Conservation (phyloP, 2,113 vertebrate genomes). For the Boleophthalmus pectinirostris region DNA sequence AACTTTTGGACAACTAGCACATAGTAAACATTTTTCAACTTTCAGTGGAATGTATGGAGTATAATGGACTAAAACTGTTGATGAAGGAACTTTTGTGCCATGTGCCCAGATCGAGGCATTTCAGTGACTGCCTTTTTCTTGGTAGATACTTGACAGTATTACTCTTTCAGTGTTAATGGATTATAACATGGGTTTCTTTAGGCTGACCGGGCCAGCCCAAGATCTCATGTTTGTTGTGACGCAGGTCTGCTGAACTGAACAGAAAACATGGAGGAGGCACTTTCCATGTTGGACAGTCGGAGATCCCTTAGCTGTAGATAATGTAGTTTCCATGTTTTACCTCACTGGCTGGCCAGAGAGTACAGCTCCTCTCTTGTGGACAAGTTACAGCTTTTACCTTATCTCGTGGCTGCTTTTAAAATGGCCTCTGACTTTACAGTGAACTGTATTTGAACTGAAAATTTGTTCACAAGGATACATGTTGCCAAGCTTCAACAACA, state of each 20-base stretch:
- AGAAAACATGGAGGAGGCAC: constrained; percentile 48
- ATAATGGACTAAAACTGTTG: not conserved
- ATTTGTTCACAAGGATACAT: constrained; percentile 40
- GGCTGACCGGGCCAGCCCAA: constrained; percentile 38
- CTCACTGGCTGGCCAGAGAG: constrained; percentile 84
- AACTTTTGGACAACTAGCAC: not conserved
- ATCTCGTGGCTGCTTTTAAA: constrained; percentile 59
- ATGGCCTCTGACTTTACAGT: constrained; percentile 48
- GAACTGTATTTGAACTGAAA: constrained; percentile 27
- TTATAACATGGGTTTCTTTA: constrained; percentile 29
- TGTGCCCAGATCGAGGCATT: not conserved
- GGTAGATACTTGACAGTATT: constrained; percentile 36
- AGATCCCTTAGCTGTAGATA: constrained; percentile 74
- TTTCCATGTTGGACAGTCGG: constrained; percentile 64
- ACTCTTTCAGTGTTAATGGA: constrained; percentile 27
- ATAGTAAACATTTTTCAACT: constrained; percentile 7
- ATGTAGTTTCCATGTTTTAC: constrained; percentile 62
- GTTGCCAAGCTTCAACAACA: constrained; percentile 44
- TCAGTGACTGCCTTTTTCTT: constrained; percentile 4
- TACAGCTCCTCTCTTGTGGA: constrained; percentile 65
- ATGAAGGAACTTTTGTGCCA: not conserved
- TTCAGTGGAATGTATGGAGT: constrained; percentile 1
- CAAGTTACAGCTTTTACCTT: constrained; percentile 66
- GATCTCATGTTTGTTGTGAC: constrained; percentile 45
- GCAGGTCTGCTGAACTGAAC: constrained; percentile 70